A percentile compares a stretch with the other conserved stretches of the same genome.
Conservation (phyloP, 2,888 invertebrate species). For the Muscina levida region DNA sequence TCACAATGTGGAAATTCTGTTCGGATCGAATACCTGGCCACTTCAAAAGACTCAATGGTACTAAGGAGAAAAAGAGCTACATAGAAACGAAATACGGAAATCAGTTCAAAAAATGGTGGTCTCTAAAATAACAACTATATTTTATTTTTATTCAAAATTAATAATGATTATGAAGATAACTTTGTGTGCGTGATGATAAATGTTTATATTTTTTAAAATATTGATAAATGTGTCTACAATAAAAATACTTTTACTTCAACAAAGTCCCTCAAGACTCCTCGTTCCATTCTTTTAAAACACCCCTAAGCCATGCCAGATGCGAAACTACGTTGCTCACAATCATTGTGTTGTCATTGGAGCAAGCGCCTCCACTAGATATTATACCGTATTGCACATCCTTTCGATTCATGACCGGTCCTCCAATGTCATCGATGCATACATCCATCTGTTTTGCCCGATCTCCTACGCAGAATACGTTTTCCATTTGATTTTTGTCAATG, state of each 20-base stretch:
- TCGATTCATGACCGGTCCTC: constrained; percentile 44
- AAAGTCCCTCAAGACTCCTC: too few relatives aligned
- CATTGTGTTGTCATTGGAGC: constrained; percentile 39
- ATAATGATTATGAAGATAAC: not conserved
- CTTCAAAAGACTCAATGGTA: constrained; percentile 35
- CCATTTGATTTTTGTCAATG: not conserved
- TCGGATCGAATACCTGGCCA: constrained; percentile 41
- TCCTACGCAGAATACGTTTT: constrained; percentile 52
- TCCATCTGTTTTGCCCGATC: constrained; percentile 52
- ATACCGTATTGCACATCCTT: constrained; percentile 44
- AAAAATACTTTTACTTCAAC: constrained; percentile 5
- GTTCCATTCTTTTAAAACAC: constrained; percentile 36
- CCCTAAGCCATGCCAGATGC: constrained; percentile 45
- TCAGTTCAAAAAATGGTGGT: constrained; percentile 66
- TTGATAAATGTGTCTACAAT: constrained; percentile 10
- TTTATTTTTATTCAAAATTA: constrained; percentile 8
- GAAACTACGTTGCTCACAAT: constrained; percentile 41
- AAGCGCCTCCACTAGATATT: constrained; percentile 47
- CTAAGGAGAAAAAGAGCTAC: constrained; percentile 38
- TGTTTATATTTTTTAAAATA: not conserved
- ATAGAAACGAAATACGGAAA: constrained; percentile 58
- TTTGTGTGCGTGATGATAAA: not conserved
- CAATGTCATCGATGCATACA: constrained; percentile 59
- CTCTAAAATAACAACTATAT: constrained; percentile 56
- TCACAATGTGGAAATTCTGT: constrained; percentile 79